Percentiles rank a stretch among this genome's conserved stretches.
Conservation (phyloP, 2,888 invertebrate genomes). For the Eilema sororculum region DNA sequence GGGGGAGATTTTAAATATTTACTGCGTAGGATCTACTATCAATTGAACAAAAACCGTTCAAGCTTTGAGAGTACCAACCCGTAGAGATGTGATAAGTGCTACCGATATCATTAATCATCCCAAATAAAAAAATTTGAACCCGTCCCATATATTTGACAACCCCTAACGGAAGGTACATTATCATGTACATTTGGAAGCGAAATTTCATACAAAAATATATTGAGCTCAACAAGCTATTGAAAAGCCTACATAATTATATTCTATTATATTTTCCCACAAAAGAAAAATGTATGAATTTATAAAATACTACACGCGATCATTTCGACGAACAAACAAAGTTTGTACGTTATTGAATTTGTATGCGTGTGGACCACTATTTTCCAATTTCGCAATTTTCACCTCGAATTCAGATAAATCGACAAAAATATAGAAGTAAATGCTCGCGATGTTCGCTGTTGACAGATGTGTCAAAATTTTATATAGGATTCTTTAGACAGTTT, state of each 20-base stretch:
- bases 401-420: not conserved
- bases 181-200: slow-evolving; percentile 38
- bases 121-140: slow-evolving; percentile 65
- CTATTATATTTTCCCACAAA: not conserved
- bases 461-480: not conserved
- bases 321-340: not conserved
- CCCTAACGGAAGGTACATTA: slow-evolving; percentile 47
- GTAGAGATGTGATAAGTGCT: slow-evolving; percentile 51
- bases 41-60: slow-evolving; percentile 78
- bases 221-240: slow-evolving; percentile 22
- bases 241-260: not conserved
- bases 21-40: slow-evolving; percentile 72
- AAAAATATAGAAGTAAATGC: not conserved
- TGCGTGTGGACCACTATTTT: not conserved
- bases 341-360: not conserved
- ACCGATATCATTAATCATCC: slow-evolving; percentile 81
- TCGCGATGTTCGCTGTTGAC: not conserved
- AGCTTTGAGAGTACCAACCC: slow-evolving; percentile 70
- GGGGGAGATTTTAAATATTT: slow-evolving; percentile 61
- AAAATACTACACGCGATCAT: not conserved
- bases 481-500: not conserved
- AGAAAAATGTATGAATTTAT: not conserved
- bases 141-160: slow-evolving; percentile 51
- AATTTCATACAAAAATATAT: slow-evolving; percentile 21
- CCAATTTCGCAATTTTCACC: not conserved